Conservation (phyloP, 2,888 invertebrate species). For the Cephus rjabovi region DNA sequence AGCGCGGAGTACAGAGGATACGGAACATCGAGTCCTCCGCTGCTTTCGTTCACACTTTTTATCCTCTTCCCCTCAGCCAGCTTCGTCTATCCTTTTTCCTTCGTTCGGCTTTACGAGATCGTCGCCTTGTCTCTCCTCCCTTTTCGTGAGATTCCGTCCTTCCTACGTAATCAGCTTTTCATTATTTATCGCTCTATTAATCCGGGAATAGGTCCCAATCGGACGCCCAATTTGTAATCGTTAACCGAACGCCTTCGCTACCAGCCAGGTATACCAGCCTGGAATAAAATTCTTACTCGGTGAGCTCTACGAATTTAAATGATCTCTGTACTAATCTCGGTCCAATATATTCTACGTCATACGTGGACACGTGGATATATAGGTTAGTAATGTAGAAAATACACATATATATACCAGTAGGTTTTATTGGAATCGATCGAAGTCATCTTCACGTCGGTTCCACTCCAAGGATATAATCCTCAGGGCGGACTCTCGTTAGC, state of each 20-base stretch:
- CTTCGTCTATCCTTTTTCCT: conserved; percentile 24
- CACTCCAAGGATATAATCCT: background rate
- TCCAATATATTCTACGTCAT: background rate
- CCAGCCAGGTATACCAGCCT: background rate
- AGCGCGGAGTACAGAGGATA: conserved; percentile 34
- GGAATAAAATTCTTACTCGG: background rate
- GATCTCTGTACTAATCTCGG: background rate
- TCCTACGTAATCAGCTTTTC: conserved; percentile 57
- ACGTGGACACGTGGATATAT: background rate
- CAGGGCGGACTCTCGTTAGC: conserved; percentile 1
- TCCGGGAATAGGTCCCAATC: conserved; percentile 59
- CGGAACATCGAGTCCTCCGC: conserved; percentile 24
- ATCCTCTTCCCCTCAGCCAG: background rate
- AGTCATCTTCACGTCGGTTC: background rate
- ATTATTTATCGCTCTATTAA: conserved; percentile 63
- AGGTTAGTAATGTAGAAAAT: background rate
- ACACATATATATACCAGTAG: background rate
- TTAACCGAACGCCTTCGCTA: conserved; percentile 38
- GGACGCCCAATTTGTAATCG: conserved; percentile 62
- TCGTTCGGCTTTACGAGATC: conserved; percentile 7
- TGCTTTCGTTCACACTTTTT: background rate
- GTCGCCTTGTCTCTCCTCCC: background rate
- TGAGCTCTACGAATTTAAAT: background rate
- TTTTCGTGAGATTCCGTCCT: conserved; percentile 8
- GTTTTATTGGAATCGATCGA: background rate